A percentile compares a stretch with the other conserved stretches of the same genome.
These are phyloP conservation scores for Nysson spinosus DNA, from an alignment of 2,888 invertebrate species.

Conservation along the genomic window DNA sequence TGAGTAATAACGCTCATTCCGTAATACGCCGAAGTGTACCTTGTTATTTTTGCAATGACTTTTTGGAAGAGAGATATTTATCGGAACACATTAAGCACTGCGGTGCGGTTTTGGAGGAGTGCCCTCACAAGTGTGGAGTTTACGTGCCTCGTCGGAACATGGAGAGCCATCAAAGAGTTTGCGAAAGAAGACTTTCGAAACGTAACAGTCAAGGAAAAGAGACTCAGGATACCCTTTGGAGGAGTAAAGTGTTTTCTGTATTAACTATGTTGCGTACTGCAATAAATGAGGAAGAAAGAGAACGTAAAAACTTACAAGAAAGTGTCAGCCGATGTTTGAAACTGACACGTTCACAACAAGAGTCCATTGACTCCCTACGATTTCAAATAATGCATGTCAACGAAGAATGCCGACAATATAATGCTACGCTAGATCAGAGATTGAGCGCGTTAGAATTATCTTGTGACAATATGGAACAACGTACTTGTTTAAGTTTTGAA, in stretches of 20 bases:
- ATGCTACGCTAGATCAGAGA: constrained; percentile 34
- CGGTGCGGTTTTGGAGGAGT: constrained; percentile 85
- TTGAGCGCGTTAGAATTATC: constrained; percentile 54
- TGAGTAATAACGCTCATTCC: constrained; percentile 55
- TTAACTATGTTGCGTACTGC: constrained; percentile 60
- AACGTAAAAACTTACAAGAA: constrained; percentile 54
- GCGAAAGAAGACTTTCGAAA: constrained; percentile 46
- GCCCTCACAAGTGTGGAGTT: constrained; percentile 84
- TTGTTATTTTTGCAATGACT: constrained; percentile 73
- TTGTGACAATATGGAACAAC: constrained; percentile 50
- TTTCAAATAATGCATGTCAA: constrained; percentile 50
- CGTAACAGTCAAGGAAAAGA: constrained; percentile 33
- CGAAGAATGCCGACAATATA: constrained; percentile 33
- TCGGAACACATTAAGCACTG: constrained; percentile 84
- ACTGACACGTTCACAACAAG: constrained; percentile 51
- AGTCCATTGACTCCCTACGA: constrained; percentile 53
- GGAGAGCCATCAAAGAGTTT: constrained; percentile 79
- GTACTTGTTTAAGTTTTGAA: constrained; percentile 52
- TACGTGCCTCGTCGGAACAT: constrained; percentile 84
- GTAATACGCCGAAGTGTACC: constrained; percentile 53
- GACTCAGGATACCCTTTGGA: constrained; percentile 64
- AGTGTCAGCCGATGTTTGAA: constrained; percentile 50
- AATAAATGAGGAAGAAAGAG: constrained; percentile 58
- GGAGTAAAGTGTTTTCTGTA: constrained; percentile 62
- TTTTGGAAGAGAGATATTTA: constrained; percentile 61